A percentile compares a stretch with the other conserved stretches of the same genome.
Conservation (phyloP, 2,113 vertebrate species). For the Dicentrarchus labrax region DNA sequence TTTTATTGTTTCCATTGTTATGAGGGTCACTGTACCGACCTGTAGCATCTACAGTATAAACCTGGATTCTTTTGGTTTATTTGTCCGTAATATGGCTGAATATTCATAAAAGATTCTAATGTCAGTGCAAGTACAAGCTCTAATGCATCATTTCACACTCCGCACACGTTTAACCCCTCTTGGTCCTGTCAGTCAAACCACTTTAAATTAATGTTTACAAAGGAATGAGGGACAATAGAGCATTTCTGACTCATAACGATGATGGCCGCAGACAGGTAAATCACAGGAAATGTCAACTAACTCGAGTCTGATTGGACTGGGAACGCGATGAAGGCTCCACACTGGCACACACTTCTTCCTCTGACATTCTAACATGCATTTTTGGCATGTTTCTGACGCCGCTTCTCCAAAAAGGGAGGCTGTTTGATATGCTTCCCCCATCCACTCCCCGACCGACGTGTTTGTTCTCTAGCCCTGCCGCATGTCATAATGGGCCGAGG, state of each 20-base stretch:
- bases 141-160: constrained; percentile 1
- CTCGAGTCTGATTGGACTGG: constrained; percentile 41
- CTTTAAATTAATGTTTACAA: constrained; percentile 12
- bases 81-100: neutral
- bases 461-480: constrained; percentile 55
- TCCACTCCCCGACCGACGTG: constrained; percentile 15
- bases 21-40: neutral
- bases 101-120: neutral
- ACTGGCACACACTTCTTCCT: neutral
- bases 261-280: constrained; percentile 56
- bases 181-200: constrained; percentile 45
- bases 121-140: neutral
- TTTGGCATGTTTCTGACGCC: constrained; percentile 49
- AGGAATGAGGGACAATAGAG: constrained; percentile 32
- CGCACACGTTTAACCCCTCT: constrained; percentile 15
- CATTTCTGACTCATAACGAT: constrained; percentile 43
- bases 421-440: constrained; percentile 54
- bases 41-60: neutral
- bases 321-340: constrained; percentile 15
- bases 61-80: neutral
- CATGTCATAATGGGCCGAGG: constrained; percentile 70
- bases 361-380: constrained; percentile 51
- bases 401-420: constrained; percentile 8
- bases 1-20: neutral
- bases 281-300: constrained; percentile 42